Evolutionary conservation across 2,888 invertebrate genomes (phyloP), one percentile per base, ranked within the genome.

Genomic region (Lycophotia porphyrea): DNA sequence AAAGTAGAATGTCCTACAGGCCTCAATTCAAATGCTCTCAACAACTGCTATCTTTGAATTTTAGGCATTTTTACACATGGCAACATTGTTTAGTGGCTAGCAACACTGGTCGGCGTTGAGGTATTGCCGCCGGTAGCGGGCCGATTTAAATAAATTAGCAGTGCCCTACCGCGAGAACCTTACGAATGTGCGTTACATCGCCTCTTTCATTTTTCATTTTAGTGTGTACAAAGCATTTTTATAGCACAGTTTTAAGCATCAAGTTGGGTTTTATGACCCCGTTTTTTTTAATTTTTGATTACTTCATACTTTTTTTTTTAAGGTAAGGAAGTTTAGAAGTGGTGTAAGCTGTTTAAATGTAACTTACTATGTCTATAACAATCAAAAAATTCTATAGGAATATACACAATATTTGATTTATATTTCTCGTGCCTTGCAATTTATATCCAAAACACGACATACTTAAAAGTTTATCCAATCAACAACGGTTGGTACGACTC

Each of bases 121-220:
- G 83, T 84, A 85, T 85, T 78, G 74, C 80, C 55, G 18, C n/a
- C n/a, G 31, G 73, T 75, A 74, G 70, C 76, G 61, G 76, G 81
- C 76, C 70, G 75, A 58, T 72, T 84, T 88, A 86, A 87, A 87
- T 87, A 87, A 86, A 88, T 87, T 84, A 88, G 76, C 52, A 79
- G 70, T 61, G 80, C 81, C 73, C 76, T 78, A 78, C 77, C 44
- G 39, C 61, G 84, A 68, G 79, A 52, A 60, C 61, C 78, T 70
- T 78, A 76, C 73, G 87, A 80, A 55, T 72, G 58, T 81, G 74
- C 76, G 80, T 77, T 74, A 70, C 71, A 69, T 72, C 18, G 44
- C 47, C 76, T 75, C 64, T 76, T 86, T 78, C 65, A 80, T 85
- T 87, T 87, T 86, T 86, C 67, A 87, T 82, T 44, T 67, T 63